A percentile compares a stretch with the other conserved stretches of the same genome.
Evolutionary conservation across 2,888 invertebrate genomes (phyloP).

Genomic region (Sesamia inferens): DNA sequence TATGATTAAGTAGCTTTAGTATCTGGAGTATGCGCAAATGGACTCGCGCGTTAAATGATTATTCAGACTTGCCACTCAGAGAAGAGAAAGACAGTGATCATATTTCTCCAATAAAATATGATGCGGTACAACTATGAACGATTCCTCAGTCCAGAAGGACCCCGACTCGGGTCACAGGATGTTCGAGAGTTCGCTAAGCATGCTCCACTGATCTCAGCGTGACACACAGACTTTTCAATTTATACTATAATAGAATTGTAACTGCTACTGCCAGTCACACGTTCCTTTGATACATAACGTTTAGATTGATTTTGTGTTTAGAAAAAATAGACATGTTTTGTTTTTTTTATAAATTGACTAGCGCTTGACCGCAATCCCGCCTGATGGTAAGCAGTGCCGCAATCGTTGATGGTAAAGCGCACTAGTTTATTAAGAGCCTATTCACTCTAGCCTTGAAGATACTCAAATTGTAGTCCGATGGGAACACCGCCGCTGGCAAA

Average conservation of each 20-base stretch:
- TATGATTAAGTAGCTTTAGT: too few species aligned
- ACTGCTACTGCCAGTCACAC: background rate
- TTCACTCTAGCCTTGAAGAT: too few species aligned
- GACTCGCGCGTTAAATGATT: too few species aligned
- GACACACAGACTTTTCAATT: constrained; percentile 49
- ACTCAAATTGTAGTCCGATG: too few species aligned
- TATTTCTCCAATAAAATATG: background rate
- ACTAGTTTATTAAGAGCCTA: too few species aligned
- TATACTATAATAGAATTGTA: constrained; percentile 24
- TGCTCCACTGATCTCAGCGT: constrained; percentile 36
- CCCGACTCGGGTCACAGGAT: constrained; percentile 36
- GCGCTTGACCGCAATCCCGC: too few species aligned
- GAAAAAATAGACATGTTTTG: background rate
- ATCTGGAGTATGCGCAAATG: too few species aligned
- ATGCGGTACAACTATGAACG: background rate
- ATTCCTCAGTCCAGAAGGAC: constrained; percentile 12
- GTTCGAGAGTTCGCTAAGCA: constrained; percentile 49
- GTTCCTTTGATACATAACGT: constrained; percentile 16
- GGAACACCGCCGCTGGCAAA: too few species aligned
- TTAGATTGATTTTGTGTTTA: constrained; percentile 5
- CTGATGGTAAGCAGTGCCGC: too few species aligned
- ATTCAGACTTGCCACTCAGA: too few species aligned
- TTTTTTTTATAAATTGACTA: too few species aligned
- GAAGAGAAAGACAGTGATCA: background rate
- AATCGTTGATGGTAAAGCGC: too few species aligned